A percentile compares a stretch with the other conserved stretches of the same genome.
Evolutionary conservation across 2,797 vertebrate species (phyloP).

Genomic region (Urophycis tenuis): DNA sequence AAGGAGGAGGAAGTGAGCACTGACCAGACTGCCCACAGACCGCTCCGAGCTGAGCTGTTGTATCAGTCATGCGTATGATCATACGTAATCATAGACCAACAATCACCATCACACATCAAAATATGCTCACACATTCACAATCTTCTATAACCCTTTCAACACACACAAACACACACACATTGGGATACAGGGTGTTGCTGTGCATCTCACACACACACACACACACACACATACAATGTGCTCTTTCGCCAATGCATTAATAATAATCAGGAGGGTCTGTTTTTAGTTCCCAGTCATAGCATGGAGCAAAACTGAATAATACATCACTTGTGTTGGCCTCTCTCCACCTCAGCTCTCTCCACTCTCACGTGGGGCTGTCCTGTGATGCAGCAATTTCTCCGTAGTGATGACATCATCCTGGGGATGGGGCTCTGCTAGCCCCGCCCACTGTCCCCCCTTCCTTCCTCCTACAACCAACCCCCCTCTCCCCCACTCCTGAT

Average conservation of each 20-base stretch:
- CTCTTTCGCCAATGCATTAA: slow-evolving; percentile 37
- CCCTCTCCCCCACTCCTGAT: background rate
- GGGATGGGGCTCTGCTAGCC: slow-evolving; percentile 17
- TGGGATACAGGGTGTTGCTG: too few relatives aligned
- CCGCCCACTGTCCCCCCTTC: background rate
- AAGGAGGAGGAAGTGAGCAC: background rate
- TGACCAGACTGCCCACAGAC: too few relatives aligned
- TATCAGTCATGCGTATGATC: background rate
- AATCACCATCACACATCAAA: background rate
- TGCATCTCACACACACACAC: slow-evolving; percentile 12
- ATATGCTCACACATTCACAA: slow-evolving; percentile 8
- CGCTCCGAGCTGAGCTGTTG: background rate
- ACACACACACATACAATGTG: background rate
- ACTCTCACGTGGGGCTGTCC: slow-evolving; percentile 28
- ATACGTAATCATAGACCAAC: background rate
- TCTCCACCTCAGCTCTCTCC: slow-evolving; percentile 8
- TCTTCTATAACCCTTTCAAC: background rate
- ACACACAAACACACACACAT: slow-evolving; percentile 4
- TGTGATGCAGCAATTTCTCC: slow-evolving; percentile 50
- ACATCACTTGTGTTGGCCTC: slow-evolving; percentile 30
- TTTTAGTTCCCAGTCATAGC: slow-evolving; percentile 43
- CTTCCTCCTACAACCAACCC: too few relatives aligned
- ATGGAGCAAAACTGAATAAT: slow-evolving; percentile 47
- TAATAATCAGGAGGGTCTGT: slow-evolving; percentile 43
- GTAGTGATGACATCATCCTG: slow-evolving; percentile 36